These are phyloP conservation scores for Eulemur albifrons DNA, from an alignment of 2,797 vertebrate genomes.

Conservation along the genomic window DNA sequence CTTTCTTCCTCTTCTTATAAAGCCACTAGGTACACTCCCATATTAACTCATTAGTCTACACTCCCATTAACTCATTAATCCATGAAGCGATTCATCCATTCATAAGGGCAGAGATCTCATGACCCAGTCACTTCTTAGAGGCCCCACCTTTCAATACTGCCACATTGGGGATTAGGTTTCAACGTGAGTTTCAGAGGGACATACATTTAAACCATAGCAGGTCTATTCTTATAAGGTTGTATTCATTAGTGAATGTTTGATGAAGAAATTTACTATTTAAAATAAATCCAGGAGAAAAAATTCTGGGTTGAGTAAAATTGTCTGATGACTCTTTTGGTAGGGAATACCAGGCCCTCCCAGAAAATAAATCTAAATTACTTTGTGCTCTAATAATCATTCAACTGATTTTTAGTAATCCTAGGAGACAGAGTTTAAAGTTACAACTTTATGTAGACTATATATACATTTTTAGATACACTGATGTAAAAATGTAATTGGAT, in stretches of 20 bases:
- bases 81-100: neutral
- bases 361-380: conserved; percentile 9
- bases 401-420: neutral
- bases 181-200: neutral
- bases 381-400: neutral
- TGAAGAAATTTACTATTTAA: conserved; percentile 2
- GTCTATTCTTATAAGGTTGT: neutral
- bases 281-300: conserved; percentile 39
- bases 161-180: neutral
- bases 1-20: neutral
- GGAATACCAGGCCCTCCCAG: neutral
- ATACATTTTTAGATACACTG: neutral
- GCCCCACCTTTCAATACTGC: neutral
- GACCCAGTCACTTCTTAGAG: neutral
- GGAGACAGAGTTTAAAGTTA: neutral
- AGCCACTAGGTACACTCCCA: neutral
- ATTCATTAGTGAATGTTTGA: neutral
- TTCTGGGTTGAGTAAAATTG: neutral
- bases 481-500: conserved; percentile 5
- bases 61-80: neutral
- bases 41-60: neutral
- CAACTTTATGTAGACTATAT: neutral
- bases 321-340: neutral
- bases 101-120: neutral
- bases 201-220: neutral